Conservation (phyloP, 2,888 invertebrate species). For the Mythimna vitellina region DNA sequence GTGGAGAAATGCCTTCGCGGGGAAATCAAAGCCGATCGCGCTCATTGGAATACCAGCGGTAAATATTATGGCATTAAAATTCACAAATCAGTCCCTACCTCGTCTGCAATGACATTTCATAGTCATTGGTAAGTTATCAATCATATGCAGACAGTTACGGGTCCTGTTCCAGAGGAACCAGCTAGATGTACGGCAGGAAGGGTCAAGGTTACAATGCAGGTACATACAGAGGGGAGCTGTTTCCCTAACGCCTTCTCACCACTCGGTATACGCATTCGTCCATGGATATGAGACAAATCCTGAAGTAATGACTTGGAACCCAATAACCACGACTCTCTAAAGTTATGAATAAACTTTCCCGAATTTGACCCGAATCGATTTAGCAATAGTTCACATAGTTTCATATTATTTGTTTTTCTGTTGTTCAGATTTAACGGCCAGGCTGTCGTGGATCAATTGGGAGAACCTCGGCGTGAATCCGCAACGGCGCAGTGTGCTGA, state of each 20-base stretch:
- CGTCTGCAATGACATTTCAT: too few species aligned
- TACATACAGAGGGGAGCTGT: neutral
- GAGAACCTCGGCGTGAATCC: constrained; percentile 99
- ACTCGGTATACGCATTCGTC: neutral
- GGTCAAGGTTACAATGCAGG: too few species aligned
- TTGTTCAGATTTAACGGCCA: constrained; percentile 97
- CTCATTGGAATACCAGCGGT: constrained; percentile 99
- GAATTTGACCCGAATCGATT: neutral
- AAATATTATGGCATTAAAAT: constrained; percentile 59
- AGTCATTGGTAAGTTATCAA: too few species aligned
- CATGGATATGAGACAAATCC: too few species aligned
- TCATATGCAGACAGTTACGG: too few species aligned
- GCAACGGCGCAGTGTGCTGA: constrained; percentile 95
- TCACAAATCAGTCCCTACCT: neutral
- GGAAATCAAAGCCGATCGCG: constrained; percentile 96
- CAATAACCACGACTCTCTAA: neutral
- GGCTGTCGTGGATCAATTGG: constrained; percentile 99
- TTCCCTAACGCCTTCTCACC: neutral
- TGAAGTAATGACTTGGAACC: neutral
- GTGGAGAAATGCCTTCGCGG: constrained; percentile 97
- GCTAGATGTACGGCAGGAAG: too few species aligned
- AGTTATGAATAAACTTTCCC: neutral
- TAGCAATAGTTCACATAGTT: neutral
- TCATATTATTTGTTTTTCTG: neutral
- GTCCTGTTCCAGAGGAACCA: too few species aligned